Conservation (phyloP, 2,797 vertebrate genomes). For the Heteromormyrus szaboi region DNA sequence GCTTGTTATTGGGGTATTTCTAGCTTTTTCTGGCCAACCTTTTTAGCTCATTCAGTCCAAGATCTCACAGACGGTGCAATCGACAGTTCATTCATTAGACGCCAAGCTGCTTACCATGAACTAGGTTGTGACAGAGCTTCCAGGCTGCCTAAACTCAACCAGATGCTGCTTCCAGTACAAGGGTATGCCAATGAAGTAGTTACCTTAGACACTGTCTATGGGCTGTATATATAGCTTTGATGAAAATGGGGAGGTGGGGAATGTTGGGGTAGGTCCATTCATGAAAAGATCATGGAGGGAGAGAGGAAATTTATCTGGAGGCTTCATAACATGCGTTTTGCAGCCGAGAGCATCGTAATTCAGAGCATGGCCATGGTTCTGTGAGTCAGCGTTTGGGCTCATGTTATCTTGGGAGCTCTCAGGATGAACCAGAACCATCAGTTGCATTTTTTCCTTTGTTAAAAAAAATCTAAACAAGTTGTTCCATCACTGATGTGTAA, state of each 20-base stretch:
- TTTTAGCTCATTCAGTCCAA: slow-evolving; percentile 17
- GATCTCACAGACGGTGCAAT: slow-evolving; percentile 22
- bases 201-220: neutral
- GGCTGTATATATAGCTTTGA: neutral
- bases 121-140: slow-evolving; percentile 8
- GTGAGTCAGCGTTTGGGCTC: neutral
- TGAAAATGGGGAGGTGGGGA: neutral
- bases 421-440: neutral
- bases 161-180: neutral
- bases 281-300: neutral
- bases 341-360: slow-evolving; percentile 1
- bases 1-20: slow-evolving; percentile 1
- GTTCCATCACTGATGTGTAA: neutral
- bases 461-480: neutral
- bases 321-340: neutral
- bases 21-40: slow-evolving; percentile 1
- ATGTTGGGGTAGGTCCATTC: neutral
- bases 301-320: neutral
- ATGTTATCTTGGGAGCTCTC: neutral
- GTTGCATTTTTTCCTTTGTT: neutral
- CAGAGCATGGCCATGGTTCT: neutral
- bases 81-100: slow-evolving; percentile 34
- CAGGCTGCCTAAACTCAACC: neutral
- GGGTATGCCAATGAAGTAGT: neutral
- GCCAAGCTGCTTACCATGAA: slow-evolving; percentile 36